Evolutionary conservation across 2,888 invertebrate species (phyloP).

Genomic region (Chymomyza amoena): DNA sequence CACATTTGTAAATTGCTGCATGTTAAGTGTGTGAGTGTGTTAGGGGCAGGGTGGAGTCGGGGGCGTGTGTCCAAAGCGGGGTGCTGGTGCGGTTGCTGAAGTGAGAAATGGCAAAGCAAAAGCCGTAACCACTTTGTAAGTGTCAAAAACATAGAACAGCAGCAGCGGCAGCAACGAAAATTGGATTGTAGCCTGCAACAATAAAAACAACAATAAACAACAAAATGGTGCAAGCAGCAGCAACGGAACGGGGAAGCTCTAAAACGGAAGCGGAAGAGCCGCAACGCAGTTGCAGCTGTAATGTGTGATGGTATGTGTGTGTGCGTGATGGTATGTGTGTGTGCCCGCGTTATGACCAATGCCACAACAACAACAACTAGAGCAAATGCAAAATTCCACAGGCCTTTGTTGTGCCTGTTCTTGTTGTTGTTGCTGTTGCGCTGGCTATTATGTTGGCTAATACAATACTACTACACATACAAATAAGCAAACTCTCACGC

Average conservation of each 20-base stretch:
- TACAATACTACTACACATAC: constrained; percentile 57
- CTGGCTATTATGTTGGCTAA: constrained; percentile 66
- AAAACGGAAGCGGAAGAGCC: constrained; percentile 53
- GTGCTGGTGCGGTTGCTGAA: constrained; percentile 63
- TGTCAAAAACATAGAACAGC: constrained; percentile 65
- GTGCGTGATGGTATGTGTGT: neutral
- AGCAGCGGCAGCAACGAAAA: constrained; percentile 69
- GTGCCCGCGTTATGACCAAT: constrained; percentile 63
- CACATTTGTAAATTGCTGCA: constrained; percentile 61
- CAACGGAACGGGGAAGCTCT: constrained; percentile 8
- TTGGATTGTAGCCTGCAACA: constrained; percentile 57
- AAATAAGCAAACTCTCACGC: constrained; percentile 58
- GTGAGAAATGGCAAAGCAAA: constrained; percentile 70
- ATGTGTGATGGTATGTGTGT: neutral
- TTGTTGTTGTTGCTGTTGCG: constrained; percentile 26
- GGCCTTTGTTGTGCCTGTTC: constrained; percentile 8
- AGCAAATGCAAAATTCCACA: constrained; percentile 25
- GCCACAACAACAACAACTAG: constrained; percentile 3
- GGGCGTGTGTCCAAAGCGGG: constrained; percentile 2
- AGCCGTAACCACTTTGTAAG: constrained; percentile 70
- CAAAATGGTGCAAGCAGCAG: neutral
- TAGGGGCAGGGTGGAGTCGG: neutral
- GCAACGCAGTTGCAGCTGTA: constrained; percentile 13
- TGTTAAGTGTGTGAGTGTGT: constrained; percentile 1
- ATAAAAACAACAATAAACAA: constrained; percentile 17